Base-by-base conservation (phyloP, 2,888 invertebrate species). In the Sialis fuliginosa region DNA sequence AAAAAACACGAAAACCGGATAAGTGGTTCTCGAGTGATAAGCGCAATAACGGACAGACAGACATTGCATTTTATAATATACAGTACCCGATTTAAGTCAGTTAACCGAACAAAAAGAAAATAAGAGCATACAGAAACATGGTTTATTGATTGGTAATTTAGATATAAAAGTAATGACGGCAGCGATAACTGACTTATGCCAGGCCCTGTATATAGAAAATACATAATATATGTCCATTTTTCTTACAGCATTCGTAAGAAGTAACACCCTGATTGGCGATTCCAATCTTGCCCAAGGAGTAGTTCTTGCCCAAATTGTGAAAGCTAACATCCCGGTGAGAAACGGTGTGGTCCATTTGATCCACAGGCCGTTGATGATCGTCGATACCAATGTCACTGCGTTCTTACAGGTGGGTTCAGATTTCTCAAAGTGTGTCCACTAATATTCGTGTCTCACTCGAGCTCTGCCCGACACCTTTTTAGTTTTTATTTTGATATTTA, bases 291-390 rank as follows among this genome's bases (percentile, higher is more conserved):
- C 80, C 9, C 75, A 79, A 46, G 91, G 91, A 7, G 86, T 87
- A 4, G 91, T 92, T 1, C 65, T 90, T 52, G 86, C 90, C 1
- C 86, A 89, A 64, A 86, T 93, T 51, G 81, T 90, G 6, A 78
- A 81, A 60, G 84, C 84, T 33, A 92, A 93, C 64, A 91, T 93
- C 53, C 91, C 92, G 0, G 88, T 92, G 32, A 80, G 79, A 59
- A 93, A 92, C 58, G 92, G 93, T 33, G 91, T 93, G 0, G 81
- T 93, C 5, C 93, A 95, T 67, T 76, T 95, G 52, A 92, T 93
- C 54, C 85, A 89, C 57, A 77, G 87, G 52, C 92, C 92, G 0
- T 70, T 93, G 10, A 89, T 92, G 84, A 81, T 92, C 49, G 86
- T 90, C 45, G 90, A 91, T 58, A 84, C 83, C n/a, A 82, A 83